Evolutionary conservation across 2,888 invertebrate species (phyloP).

Genomic region (Bombylius major): DNA sequence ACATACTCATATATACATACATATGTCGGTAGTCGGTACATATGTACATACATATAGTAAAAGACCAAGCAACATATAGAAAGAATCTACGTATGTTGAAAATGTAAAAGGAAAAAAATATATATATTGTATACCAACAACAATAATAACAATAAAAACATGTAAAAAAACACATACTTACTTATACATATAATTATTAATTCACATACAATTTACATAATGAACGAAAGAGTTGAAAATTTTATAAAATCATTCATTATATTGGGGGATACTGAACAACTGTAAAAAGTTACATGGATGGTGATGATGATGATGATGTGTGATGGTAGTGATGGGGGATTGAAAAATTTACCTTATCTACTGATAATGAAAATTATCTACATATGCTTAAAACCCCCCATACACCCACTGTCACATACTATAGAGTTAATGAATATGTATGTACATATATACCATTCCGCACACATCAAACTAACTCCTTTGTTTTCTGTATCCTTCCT

Average conservation of each 20-base stretch:
- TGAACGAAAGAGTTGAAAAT: conserved; percentile 14
- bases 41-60: too few relatives aligned
- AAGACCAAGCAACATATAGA: too few relatives aligned
- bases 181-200: background rate
- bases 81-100: too few relatives aligned
- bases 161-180: background rate
- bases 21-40: background rate
- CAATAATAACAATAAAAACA: too few relatives aligned
- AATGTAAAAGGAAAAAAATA: too few relatives aligned
- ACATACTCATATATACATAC: background rate
- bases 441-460: too few relatives aligned
- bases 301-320: too few relatives aligned
- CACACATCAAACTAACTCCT: too few relatives aligned
- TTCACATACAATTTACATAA: conserved; percentile 10
- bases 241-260: conserved; percentile 6
- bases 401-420: conserved; percentile 3
- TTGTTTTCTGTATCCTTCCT: too few relatives aligned
- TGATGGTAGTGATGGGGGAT: too few relatives aligned
- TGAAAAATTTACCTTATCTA: too few relatives aligned
- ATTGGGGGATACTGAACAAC: background rate
- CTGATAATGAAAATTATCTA: conserved; percentile 11
- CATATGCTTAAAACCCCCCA: conserved; percentile 11
- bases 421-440: background rate
- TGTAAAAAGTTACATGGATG: background rate
- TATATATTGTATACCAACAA: too few relatives aligned